Evolutionary conservation across 2,797 vertebrate species (phyloP).

Genomic region (Pantherophis alleghaniensis): DNA sequence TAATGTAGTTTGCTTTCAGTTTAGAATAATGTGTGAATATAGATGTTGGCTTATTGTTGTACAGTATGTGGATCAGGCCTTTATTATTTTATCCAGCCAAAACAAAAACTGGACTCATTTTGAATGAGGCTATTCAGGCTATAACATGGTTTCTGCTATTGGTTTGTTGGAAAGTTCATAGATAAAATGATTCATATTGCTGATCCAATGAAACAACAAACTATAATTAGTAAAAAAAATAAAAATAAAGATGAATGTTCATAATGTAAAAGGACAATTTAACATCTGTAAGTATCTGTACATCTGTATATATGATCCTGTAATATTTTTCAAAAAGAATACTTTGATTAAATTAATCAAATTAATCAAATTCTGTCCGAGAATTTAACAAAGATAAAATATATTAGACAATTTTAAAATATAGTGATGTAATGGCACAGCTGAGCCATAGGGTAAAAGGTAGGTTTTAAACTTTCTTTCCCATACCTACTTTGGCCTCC

Average conservation of each 20-base stretch:
- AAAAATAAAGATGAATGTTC: background rate
- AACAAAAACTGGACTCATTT: background rate
- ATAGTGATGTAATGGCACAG: background rate
- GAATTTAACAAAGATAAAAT: background rate
- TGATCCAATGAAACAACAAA: background rate
- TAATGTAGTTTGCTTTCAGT: background rate
- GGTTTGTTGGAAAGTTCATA: background rate
- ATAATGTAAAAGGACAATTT: background rate
- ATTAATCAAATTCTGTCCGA: background rate
- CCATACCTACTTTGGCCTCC: background rate
- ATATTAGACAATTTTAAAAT: background rate
- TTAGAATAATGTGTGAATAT: background rate
- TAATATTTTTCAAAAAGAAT: background rate
- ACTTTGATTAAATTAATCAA: background rate
- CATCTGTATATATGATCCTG: background rate
- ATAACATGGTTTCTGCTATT: background rate
- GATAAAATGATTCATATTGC: background rate
- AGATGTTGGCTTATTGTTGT: background rate
- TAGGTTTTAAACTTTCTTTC: background rate
- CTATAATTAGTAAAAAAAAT: background rate
- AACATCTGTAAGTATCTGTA: background rate
- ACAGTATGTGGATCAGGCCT: background rate
- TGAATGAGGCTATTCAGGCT: background rate
- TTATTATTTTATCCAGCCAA: background rate
- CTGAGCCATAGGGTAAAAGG: background rate